Conservation (phyloP, 92 coral and sea anemone species). For the Siderastrea radians region DNA sequence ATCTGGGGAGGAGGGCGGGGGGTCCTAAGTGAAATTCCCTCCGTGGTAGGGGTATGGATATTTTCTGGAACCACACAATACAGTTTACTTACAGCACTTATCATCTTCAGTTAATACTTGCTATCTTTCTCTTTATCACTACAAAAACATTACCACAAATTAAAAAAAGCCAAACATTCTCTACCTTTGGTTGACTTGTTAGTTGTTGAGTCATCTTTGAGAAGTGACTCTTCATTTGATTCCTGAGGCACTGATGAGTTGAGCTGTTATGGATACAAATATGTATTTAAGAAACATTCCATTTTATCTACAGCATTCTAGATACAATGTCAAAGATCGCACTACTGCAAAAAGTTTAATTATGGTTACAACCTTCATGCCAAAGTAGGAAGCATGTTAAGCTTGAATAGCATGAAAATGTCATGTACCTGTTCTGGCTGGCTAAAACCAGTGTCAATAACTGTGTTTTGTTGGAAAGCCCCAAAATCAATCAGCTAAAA, state of each 20-base stretch:
- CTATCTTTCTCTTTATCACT: too few species aligned
- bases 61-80: too few species aligned
- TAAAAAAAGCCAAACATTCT: background rate
- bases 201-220: constrained; percentile 81
- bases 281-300: too few species aligned
- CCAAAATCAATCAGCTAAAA: constrained; percentile 90
- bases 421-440: constrained; percentile 65
- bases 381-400: background rate
- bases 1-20: too few species aligned
- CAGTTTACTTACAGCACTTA: too few species aligned
- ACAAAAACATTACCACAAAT: background rate
- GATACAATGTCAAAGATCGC: too few species aligned
- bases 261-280: constrained; percentile 17
- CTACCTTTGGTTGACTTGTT: constrained; percentile 93
- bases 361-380: background rate
- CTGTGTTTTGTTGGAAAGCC: constrained; percentile 66
- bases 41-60: too few species aligned
- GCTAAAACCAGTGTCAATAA: constrained; percentile 58
- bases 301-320: too few species aligned
- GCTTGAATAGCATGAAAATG: background rate
- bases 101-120: too few species aligned
- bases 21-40: too few species aligned
- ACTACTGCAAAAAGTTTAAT: background rate
- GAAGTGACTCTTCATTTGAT: constrained; percentile 78
- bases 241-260: constrained; percentile 25